phyloP scores from a whole-genome alignment of 2,888 invertebrate species.

The Ectobius pallidus region DNA sequence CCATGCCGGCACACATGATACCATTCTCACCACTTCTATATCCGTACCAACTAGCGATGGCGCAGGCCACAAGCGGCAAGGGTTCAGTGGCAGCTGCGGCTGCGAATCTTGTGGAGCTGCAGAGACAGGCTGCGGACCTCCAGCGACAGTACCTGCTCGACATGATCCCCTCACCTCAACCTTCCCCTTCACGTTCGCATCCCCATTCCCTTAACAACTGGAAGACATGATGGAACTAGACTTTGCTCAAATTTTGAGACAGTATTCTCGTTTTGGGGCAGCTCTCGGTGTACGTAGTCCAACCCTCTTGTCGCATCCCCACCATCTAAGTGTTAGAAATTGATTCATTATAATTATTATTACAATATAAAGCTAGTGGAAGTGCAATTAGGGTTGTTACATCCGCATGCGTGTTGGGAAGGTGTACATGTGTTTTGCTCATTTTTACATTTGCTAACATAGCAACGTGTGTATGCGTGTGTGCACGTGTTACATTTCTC shows the following conservation, averaged over 20 bases:
- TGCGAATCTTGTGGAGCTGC: slow-evolving; percentile 68
- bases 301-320: too few species aligned
- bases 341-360: background rate
- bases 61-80: slow-evolving; percentile 49
- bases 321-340: slow-evolving; percentile 12
- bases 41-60: slow-evolving; percentile 81
- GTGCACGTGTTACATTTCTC: background rate
- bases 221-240: slow-evolving; percentile 62
- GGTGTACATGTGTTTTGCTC: slow-evolving; percentile 22
- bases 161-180: slow-evolving; percentile 76
- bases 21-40: slow-evolving; percentile 87
- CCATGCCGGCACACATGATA: slow-evolving; percentile 82
- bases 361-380: slow-evolving; percentile 17
- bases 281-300: too few species aligned
- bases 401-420: background rate
- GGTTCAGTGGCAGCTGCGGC: slow-evolving; percentile 40
- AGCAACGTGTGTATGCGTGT: background rate
- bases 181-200: slow-evolving; percentile 41
- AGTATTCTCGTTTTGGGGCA: too few species aligned
- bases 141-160: slow-evolving; percentile 96
- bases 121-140: slow-evolving; percentile 80
- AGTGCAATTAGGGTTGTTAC: slow-evolving; percentile 26
- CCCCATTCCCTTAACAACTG: slow-evolving; percentile 58
- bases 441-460: slow-evolving; percentile 30
- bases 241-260: too few species aligned